Base-by-base conservation (phyloP, 2,113 vertebrate genomes). In the Vulpes lagopus region DNA sequence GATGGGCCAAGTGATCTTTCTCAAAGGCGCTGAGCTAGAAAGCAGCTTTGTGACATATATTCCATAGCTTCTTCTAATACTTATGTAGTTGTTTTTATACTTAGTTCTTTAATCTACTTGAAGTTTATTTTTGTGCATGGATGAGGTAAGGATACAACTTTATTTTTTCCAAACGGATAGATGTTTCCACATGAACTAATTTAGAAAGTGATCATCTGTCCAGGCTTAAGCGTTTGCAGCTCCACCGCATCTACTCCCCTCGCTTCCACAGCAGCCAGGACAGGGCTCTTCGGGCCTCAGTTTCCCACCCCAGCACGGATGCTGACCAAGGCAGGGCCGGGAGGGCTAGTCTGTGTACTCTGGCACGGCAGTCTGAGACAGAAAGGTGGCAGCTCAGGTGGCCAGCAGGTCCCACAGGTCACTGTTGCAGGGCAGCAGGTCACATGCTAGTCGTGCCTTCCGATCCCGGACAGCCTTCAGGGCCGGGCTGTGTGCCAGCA, bases 381-480 rank as follows among this genome's bases (percentile, higher is more conserved):
- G 83, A 32, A 73, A 35, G 49, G 80, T 0, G 17, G 71, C 0
- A 0, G 4, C 20, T 98, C 98, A 98, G 35, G 69, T 43, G 25
- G 95, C 97, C 89, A 98, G 96, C 76, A 98, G 97, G 83, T 98
- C 98, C 95, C 14, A 0, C 76, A 98, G 92, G 19, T 32, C 93
- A 0, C 97, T 95, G 81, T 95, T 22, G 0, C 51, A 5, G 1
- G 98, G 98, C 51, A 99, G 99, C 96, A 99, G 96, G 49, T 99
- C 99, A 11, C 98, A 96, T 3, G 99, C 98, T 0, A 98, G 95
- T 64, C 98, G 98, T 0, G 98, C 98, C 95, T 98, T 99, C 96
- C 98, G 99, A 69, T 99, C 99, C 2, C 87, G 87, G 83, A 98
- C 0, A 0, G 80, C 97, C 94, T 97, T 98, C 91, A 99, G 98